Evolutionary conservation across 35 echinoderm and acorn worm genomes (phyloP), one percentile per base, ranked within the genome.

Genomic region (Ophiothrix spiculata): DNA sequence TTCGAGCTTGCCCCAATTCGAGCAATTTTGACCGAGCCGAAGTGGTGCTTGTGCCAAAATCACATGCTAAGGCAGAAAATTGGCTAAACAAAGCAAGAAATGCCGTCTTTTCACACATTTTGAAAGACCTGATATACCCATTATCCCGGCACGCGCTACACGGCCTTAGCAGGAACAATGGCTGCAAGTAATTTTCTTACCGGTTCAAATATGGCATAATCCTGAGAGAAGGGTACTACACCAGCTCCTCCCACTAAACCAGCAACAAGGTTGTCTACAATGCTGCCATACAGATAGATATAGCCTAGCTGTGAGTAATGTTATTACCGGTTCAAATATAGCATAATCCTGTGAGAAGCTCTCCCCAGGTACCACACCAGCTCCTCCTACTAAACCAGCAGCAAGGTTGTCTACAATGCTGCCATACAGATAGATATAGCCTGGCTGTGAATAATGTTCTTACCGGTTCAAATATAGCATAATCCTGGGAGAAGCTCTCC

Each of bases 261-360:
- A 45, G 83, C 95, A 1, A 85, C 92, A 13, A 98, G 79, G 79
- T 98, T 98, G 54, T 98, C 95, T 2, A 98, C 95, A 17, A 98
- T 98, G 89, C 88, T 93, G 38, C 95, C 95, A 77, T 98, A 98
- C 77, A 98, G 95, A 85, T 98, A 94, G 17, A 92, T 91, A 28
- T 88, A 94, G 41, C 94, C 91, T 82, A 98, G 75, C 16, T n/a
- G n/a, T n/a, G n/a, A n/a, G n/a, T n/a, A n/a, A n/a, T n/a, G n/a
- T n/a, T n/a, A n/a, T 93, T 81, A 98, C 95, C 36, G 95, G 95
- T 91, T 98, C 95, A 86, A 98, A 98, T 74, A 98, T 98, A 34
- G 95, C 95, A 83, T 88, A 98, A 56, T 98, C 91, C 39, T 90
- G 91, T 13, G 95, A 98, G 81, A 88, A 98, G 78, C 92, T 98